Percentiles rank a stretch among this genome's conserved stretches.
Evolutionary conservation across 2,113 vertebrate species (phyloP).

Genomic region (Chaetorhynchus papuensis): DNA sequence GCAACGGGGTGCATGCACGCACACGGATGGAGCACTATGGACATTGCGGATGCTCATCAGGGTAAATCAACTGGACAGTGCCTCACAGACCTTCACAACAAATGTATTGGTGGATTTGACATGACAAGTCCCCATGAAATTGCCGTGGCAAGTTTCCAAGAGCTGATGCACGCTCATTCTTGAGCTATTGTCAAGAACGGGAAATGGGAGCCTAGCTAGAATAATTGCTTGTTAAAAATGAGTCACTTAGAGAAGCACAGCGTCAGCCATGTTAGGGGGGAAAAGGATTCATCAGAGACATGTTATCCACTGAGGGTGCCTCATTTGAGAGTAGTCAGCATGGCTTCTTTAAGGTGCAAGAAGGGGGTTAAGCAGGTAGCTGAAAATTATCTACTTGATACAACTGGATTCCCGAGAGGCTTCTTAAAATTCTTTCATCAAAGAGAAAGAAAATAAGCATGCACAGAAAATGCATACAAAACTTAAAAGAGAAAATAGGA

Average conservation of each 20-base stretch:
- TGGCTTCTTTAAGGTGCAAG: not conserved
- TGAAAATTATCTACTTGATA: not conserved
- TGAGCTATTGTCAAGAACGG: not conserved
- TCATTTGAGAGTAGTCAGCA: not conserved
- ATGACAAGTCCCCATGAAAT: not conserved
- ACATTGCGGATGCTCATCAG: not conserved
- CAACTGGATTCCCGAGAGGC: not conserved
- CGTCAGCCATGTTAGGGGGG: not conserved
- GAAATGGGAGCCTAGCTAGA: not conserved
- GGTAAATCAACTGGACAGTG: not conserved
- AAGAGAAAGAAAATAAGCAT: not conserved
- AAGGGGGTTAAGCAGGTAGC: not conserved
- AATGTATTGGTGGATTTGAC: not conserved
- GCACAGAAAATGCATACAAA: not conserved
- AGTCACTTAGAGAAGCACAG: not conserved
- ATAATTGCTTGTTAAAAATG: slow-evolving; percentile 17
- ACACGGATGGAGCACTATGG: not conserved
- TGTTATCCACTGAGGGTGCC: not conserved
- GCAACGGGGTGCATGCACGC: not conserved
- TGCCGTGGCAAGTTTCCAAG: not conserved
- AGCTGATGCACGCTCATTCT: not conserved
- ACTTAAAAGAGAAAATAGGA: not conserved
- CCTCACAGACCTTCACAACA: not conserved
- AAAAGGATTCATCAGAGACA: not conserved
- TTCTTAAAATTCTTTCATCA: not conserved